phyloP scores from a whole-genome alignment of 2,113 vertebrate genomes.

The Apeltes quadracus region DNA sequence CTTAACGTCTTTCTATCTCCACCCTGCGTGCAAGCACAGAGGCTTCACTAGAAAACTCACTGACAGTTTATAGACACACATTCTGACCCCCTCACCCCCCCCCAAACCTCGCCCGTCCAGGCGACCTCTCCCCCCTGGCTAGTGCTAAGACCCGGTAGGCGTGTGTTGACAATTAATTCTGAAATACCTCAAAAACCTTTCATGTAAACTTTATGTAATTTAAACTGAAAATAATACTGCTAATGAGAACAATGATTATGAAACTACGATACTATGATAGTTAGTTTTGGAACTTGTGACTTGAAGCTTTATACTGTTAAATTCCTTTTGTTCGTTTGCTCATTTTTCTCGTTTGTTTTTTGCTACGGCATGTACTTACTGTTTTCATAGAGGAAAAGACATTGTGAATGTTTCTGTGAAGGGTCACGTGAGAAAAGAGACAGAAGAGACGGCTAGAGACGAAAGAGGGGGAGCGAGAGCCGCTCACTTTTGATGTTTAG shows the following conservation, averaged over 20 bases:
- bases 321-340: constrained; percentile 85
- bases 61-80: constrained; percentile 67
- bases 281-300: constrained; percentile 99
- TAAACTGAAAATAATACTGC: constrained; percentile 84
- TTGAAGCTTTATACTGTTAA: constrained; percentile 99
- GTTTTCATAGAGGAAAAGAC: constrained; percentile 89
- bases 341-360: constrained; percentile 79
- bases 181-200: constrained; percentile 99
- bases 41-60: constrained; percentile 66
- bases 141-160: constrained; percentile 92
- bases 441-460: constrained; percentile 54
- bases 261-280: constrained; percentile 90
- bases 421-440: constrained; percentile 68
- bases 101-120: constrained; percentile 64
- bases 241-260: constrained; percentile 83
- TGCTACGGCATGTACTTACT: constrained; percentile 91
- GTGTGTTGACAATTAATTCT: constrained; percentile 98
- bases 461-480: constrained; percentile 29
- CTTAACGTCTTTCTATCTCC: constrained; percentile 51
- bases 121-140: constrained; percentile 73
- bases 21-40: constrained; percentile 70
- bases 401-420: constrained; percentile 89
- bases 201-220: constrained; percentile 99
- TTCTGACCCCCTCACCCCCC: constrained; percentile 50
- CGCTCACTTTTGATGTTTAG: constrained; percentile 45